These are phyloP conservation scores for Poeciliopsis occidentalis DNA, from an alignment of 2,113 vertebrate species.

Conservation along the genomic window DNA sequence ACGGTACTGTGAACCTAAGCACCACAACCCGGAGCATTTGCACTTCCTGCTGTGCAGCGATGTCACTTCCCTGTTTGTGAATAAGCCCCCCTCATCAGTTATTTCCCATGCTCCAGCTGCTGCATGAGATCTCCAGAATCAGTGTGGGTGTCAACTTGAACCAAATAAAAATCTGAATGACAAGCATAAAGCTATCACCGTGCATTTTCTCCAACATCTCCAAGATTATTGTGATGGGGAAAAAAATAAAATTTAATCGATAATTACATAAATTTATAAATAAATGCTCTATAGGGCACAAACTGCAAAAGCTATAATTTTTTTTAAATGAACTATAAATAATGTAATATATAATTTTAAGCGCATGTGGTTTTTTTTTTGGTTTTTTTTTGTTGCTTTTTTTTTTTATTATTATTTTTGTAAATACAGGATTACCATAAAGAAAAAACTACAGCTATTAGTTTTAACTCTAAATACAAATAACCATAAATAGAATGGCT, in stretches of 20 bases:
- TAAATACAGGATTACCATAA: conserved; percentile 89
- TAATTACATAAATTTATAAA: conserved; percentile 71
- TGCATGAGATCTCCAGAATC: conserved; percentile 79
- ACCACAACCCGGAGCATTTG: conserved; percentile 70
- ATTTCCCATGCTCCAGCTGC: conserved; percentile 72
- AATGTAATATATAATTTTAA: conserved; percentile 99
- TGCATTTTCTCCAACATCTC: conserved; percentile 73
- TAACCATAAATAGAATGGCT: conserved; percentile 93
- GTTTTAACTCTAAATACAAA: conserved; percentile 82
- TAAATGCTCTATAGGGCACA: conserved; percentile 86
- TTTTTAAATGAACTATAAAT: conserved; percentile 98
- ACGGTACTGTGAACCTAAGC: conserved; percentile 74
- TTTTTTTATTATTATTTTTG: conserved; percentile 83
- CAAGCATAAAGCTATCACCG: conserved; percentile 75
- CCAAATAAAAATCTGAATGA: conserved; percentile 74
- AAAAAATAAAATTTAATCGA: conserved; percentile 53
- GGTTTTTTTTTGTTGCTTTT: conserved; percentile 63
- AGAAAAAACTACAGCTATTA: conserved; percentile 81
- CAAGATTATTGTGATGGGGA: conserved; percentile 43
- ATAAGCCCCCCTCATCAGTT: conserved; percentile 58
- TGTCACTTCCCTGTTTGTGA: conserved; percentile 75
- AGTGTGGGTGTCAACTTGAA: conserved; percentile 74
- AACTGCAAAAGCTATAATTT: conserved; percentile 88
- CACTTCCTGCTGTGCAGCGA: conserved; percentile 77
- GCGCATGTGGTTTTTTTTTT: conserved; percentile 91